phyloP scores from a whole-genome alignment of 2,797 vertebrate genomes.

The Sternotherus odoratus region DNA sequence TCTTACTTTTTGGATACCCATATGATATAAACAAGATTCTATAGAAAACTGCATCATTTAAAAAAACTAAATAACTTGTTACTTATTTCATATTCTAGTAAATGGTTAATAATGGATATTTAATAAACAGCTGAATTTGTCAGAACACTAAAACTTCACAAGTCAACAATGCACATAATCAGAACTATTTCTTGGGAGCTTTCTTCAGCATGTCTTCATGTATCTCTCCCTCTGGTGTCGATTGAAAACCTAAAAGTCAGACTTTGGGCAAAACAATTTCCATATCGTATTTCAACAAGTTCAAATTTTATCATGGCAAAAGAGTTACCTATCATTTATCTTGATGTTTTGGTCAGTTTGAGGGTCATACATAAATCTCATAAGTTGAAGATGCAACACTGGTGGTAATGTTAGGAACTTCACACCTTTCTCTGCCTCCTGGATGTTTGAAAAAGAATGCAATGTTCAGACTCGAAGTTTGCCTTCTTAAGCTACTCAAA shows the following conservation, averaged over 20 bases:
- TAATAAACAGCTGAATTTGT: background rate
- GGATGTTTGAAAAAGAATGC: constrained; percentile 31
- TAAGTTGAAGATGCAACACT: constrained; percentile 97
- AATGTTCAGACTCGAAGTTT: background rate
- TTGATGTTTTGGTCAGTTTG: constrained; percentile 99
- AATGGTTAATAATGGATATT: background rate
- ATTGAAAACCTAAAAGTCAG: background rate
- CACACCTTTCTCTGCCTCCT: constrained; percentile 99
- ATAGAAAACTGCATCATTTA: background rate
- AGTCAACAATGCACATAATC: background rate
- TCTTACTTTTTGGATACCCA: background rate
- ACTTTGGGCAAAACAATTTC: background rate
- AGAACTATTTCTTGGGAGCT: background rate
- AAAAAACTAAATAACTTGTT: background rate
- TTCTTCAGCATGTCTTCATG: background rate
- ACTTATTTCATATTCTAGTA: background rate
- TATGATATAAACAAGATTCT: background rate
- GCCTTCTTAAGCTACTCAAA: background rate
- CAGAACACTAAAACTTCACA: background rate
- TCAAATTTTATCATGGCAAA: background rate
- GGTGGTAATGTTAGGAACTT: constrained; percentile 98
- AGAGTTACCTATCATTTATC: constrained; percentile 94
- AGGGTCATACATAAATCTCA: constrained; percentile 99
- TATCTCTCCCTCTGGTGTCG: background rate
- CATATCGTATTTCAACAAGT: background rate